phyloP scores from a whole-genome alignment of 2,888 invertebrate species.

The Nemotelus nigrinus region DNA sequence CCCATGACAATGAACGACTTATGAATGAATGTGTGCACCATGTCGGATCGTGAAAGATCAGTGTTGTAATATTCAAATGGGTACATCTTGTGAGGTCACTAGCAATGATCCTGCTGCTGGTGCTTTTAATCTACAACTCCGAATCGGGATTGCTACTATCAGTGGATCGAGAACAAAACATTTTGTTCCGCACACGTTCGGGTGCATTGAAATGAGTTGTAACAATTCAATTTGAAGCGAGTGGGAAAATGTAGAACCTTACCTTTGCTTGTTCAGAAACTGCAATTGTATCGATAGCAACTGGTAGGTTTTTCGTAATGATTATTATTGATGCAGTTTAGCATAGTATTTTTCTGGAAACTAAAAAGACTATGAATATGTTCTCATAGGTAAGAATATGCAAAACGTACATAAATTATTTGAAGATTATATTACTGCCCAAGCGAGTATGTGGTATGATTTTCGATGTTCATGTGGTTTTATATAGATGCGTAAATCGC shows the following conservation, averaged over 20 bases:
- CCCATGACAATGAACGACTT: constrained; percentile 37
- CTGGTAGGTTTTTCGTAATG: no score
- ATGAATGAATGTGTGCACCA: constrained; percentile 37
- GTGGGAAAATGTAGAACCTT: not conserved
- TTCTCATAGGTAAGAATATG: no score
- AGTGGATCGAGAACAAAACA: not conserved
- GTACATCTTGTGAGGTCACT: constrained; percentile 33
- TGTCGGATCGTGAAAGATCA: constrained; percentile 20
- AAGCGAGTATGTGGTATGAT: no score
- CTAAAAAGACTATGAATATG: no score
- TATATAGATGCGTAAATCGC: no score
- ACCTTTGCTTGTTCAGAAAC: no score
- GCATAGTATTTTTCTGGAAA: no score
- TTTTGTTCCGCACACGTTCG: not conserved
- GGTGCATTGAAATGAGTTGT: not conserved
- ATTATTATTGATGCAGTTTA: no score
- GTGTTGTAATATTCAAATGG: constrained; percentile 30
- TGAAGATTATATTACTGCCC: no score
- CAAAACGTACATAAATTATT: no score
- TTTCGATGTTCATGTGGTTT: no score
- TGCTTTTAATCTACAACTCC: constrained; percentile 4
- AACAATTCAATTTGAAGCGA: constrained; percentile 13
- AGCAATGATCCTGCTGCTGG: not conserved
- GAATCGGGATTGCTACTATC: not conserved
- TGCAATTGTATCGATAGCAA: no score